Percentiles rank a stretch among this genome's conserved stretches.
These are phyloP conservation scores for Euglossa dilemma DNA, from an alignment of 1,140 invertebrate genomes.

Conservation along the genomic window DNA sequence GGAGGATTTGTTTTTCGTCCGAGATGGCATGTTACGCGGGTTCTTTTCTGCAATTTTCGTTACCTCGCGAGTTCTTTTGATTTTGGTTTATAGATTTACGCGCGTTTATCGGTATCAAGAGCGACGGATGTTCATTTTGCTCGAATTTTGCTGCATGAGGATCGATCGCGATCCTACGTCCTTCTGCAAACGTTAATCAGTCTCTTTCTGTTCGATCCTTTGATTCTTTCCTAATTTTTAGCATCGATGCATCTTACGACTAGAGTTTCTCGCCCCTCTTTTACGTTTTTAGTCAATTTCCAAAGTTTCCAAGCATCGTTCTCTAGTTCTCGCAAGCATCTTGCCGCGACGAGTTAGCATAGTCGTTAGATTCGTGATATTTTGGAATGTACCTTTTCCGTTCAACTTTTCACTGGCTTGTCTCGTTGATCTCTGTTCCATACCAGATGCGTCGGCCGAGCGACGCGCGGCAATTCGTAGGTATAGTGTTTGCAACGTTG, in stretches of 20 bases:
- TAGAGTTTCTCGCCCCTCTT: background rate
- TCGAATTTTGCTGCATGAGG: constrained; percentile 11
- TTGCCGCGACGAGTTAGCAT: too few species aligned
- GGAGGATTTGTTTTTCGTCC: too few species aligned
- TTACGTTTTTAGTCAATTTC: background rate
- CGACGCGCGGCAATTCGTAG: background rate
- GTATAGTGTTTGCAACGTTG: constrained; percentile 12
- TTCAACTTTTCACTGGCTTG: constrained; percentile 11
- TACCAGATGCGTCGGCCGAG: background rate
- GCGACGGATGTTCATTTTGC: background rate
- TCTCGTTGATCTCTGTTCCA: background rate
- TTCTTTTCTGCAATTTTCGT: too few species aligned
- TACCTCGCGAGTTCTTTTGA: too few species aligned
- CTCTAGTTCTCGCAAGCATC: background rate
- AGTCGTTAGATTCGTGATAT: background rate
- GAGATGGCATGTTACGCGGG: too few species aligned
- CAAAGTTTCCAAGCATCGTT: background rate
- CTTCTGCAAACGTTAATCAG: too few species aligned
- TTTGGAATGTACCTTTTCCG: constrained; percentile 11
- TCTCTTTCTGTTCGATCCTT: background rate
- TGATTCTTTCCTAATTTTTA: background rate
- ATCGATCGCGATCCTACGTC: background rate
- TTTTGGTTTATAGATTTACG: too few species aligned
- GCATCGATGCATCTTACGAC: background rate
- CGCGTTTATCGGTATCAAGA: too few species aligned